Base-by-base conservation (phyloP, 2,797 vertebrate genomes). In the Syngnathus acus region DNA sequence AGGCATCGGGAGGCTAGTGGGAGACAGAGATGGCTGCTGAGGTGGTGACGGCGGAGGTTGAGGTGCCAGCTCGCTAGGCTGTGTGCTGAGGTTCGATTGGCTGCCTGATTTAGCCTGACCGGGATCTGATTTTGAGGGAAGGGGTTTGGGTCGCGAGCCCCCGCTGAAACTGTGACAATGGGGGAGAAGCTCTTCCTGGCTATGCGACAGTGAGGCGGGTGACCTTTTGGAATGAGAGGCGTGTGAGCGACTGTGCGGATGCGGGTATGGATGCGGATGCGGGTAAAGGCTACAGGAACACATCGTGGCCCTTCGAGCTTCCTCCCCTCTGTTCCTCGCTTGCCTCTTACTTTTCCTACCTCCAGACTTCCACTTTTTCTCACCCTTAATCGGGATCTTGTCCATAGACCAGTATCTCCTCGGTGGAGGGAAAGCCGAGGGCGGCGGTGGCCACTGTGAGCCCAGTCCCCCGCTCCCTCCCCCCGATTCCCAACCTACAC, bases 391-490 rank as follows among this genome's bases (percentile, higher is more conserved):
- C 26, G 90, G 89, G 68, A 96, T 89, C 83, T 95, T 95, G 86
- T 97, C 94, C 40, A 95, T 94, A 4, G 94, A 97, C 95, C 95
- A 97, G 81, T 95, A 97, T 71, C 93, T 90, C 58, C 91, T 85
- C 0, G 93, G 93, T 39, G 90, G 91, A 37, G 92, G 92, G 62
- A 92, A 90, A 6, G 86, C 87, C 21, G 87, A 47, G 1, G 90
- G 90, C 66, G 90, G 86, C 38, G 80, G 83, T 3, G 89, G 87
- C 89, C 91, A 88, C 70, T 90, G 87, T 42, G 89, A 78, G 54
- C 89, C 81, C 53, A 89, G 68, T 50, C 92, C 82, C 73, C 91
- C 88, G 48, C 91, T 88, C n/a, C 92, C 92, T 73, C 92, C 92
- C 1, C 84, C 87, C 59, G 89, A 89, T 42, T 87, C 89, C 91